Evolutionary conservation across 2,797 vertebrate species (phyloP).

Genomic region (Uromys caudimaculatus): DNA sequence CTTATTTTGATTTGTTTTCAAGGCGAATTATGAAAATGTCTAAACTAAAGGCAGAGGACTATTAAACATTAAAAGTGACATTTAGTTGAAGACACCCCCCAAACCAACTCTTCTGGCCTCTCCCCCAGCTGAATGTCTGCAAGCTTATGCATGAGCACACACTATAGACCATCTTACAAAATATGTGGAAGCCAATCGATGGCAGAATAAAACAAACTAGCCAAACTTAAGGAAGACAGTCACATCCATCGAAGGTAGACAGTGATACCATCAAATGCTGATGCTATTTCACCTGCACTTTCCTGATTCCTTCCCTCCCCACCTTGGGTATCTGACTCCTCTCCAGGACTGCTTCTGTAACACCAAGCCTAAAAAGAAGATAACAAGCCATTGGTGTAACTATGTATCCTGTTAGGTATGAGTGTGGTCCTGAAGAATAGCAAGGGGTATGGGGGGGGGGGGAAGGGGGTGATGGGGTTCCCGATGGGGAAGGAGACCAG

Average conservation of each 20-base stretch:
- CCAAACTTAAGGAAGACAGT: background rate
- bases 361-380: background rate
- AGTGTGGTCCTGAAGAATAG: background rate
- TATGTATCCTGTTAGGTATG: background rate
- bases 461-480: background rate
- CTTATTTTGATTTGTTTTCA: slow-evolving; percentile 31
- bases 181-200: background rate
- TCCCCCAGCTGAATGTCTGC: background rate
- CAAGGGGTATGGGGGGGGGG: background rate
- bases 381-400: background rate
- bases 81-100: background rate
- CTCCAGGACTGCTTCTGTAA: background rate
- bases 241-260: background rate
- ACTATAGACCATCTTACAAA: background rate
- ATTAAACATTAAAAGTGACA: background rate
- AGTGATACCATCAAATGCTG: background rate
- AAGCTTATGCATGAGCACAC: background rate
- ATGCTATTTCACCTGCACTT: background rate
- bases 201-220: background rate
- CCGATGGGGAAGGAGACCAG: background rate
- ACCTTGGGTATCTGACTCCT: background rate
- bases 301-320: background rate
- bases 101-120: background rate
- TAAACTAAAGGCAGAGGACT: background rate
- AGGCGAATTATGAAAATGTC: slow-evolving; percentile 49